Evolutionary conservation across 2,113 vertebrate genomes (phyloP), one percentile per base, ranked within the genome.

Genomic region (Campylomormyrus tamandua): DNA sequence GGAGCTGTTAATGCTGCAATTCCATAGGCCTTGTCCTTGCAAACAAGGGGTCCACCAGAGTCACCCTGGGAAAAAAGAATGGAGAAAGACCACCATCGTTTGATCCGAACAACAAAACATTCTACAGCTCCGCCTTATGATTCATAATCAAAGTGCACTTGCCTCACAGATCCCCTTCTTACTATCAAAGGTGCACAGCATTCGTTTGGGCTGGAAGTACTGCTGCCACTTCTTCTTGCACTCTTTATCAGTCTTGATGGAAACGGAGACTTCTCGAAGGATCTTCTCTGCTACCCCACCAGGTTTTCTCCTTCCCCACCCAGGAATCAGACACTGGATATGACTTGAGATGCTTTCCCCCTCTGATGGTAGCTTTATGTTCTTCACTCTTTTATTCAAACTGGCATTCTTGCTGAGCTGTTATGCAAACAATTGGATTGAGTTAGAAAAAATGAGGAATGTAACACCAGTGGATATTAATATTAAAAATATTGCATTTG

Each of bases 41-140:
- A 89, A 53, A 89, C 49, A 8, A 89, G 74, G 66, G 88, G 88
- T 45, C 74, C 88, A 13, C 88, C 88, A 3, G 88, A 89, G 24
- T 89, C 88, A 39, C 88, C 88, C 88, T 89, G 74, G 21, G 35
- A 53, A 39, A 49, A 39, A 53, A 77, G 6, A 42, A 35, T 53
- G 52, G 52, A 53, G 52, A 50, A 77, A 21, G 17, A 10, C 48
- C 66, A 27, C 3, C 27, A 15, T 74, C 27, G 2, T 31, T 35
- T 46, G 42, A 84, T 52, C 15, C 1, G 3, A 50, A 13, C 50
- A 52, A 17, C 39, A 24, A 42, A 11, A 42, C 19, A 74, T 45
- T 10, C 19, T 45, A 9, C 45, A 24, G 45, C 35, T 84, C 21
- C 8, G 7, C 46, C 80, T 45, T 45, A 21, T 83, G 39, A 39